These are phyloP conservation scores for Butorides virescens DNA, from an alignment of 2,113 vertebrate genomes.

Conservation along the genomic window DNA sequence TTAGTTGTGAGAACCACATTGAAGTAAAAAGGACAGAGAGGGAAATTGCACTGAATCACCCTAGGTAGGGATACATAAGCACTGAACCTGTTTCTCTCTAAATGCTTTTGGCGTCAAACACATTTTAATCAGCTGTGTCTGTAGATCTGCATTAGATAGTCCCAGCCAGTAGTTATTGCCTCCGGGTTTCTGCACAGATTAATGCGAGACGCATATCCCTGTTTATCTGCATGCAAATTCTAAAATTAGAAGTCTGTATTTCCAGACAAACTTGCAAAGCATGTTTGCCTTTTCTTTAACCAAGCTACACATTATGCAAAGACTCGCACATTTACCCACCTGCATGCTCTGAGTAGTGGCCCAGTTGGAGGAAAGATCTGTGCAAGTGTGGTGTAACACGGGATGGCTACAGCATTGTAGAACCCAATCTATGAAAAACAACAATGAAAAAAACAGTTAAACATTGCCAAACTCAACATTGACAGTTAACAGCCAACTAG, in stretches of 20 bases:
- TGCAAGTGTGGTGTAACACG: conserved; percentile 91
- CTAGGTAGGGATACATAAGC: not conserved
- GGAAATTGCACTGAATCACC: not conserved
- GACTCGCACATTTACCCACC: conserved; percentile 66
- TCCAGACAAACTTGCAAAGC: not conserved
- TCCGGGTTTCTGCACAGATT: not conserved
- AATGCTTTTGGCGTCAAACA: not conserved
- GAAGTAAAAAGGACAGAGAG: not conserved
- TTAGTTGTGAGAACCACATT: not conserved
- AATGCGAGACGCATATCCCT: not conserved
- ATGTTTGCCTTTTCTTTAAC: not conserved
- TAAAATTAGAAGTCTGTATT: not conserved
- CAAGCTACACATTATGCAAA: not conserved
- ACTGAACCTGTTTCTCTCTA: not conserved
- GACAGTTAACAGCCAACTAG: not conserved
- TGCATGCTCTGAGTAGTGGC: conserved; percentile 90
- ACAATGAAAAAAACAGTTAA: not conserved
- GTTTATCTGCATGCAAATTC: not conserved
- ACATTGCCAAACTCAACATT: not conserved
- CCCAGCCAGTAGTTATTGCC: not conserved
- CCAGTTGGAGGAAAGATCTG: conserved; percentile 89
- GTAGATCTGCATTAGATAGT: not conserved
- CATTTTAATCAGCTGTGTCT: not conserved
- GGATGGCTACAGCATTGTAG: conserved; percentile 95
- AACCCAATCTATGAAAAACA: conserved; percentile 85